Evolutionary conservation across 1,140 invertebrate species (phyloP).

Genomic region (Arion vulgaris): DNA sequence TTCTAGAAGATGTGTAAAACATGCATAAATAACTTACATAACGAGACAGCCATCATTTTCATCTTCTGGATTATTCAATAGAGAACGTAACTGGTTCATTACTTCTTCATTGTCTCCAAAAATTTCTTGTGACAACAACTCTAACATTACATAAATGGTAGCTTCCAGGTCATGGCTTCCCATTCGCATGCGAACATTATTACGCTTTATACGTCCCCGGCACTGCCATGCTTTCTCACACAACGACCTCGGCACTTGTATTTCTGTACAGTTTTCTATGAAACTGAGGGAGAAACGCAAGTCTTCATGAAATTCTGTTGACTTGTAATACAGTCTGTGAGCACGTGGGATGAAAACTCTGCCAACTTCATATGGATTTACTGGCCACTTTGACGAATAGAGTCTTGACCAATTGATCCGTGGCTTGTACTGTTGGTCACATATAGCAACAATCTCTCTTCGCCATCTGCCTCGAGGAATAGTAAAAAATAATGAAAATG

Average conservation of each 20-base stretch:
- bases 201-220: conserved; percentile 40
- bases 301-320: conserved; percentile 51
- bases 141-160: conserved; percentile 33
- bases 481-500: too few species aligned
- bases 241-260: conserved; percentile 30
- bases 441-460: conserved; percentile 39
- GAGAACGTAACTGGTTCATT: conserved; percentile 21
- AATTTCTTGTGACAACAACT: conserved; percentile 28
- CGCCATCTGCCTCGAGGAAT: conserved; percentile 35
- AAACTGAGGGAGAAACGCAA: conserved; percentile 46
- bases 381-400: conserved; percentile 43
- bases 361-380: conserved; percentile 50
- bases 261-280: conserved; percentile 45
- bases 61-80: conserved; percentile 1
- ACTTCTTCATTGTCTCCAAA: conserved; percentile 33
- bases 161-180: conserved; percentile 36
- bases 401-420: conserved; percentile 45
- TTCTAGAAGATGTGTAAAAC: background rate
- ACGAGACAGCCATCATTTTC: conserved; percentile 9
- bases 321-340: conserved; percentile 51
- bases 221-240: conserved; percentile 46
- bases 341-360: conserved; percentile 49
- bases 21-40: background rate
- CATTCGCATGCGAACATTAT: conserved; percentile 39
- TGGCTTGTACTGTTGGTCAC: conserved; percentile 37